Evolutionary conservation across 37 sponge, comb jelly and placozoan species (phyloP).

Genomic region (Tethya wilhelma): DNA sequence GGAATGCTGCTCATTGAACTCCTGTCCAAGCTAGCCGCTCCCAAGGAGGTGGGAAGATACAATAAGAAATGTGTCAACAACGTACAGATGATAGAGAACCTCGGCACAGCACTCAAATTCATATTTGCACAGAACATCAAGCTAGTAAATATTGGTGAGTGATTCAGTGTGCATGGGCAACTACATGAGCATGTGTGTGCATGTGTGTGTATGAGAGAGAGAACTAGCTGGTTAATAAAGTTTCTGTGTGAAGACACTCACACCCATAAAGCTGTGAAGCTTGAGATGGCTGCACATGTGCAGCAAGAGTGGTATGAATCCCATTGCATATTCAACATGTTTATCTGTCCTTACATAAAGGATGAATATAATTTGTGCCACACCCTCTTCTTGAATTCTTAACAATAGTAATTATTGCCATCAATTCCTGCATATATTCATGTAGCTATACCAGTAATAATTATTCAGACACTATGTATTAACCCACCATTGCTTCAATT

Average conservation of each 20-base stretch:
- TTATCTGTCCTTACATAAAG: too few species aligned
- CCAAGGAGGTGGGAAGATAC: slow-evolving; percentile 76
- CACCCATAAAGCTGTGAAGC: too few species aligned
- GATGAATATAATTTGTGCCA: background rate
- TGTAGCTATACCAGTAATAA: too few species aligned
- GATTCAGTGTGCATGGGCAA: too few species aligned
- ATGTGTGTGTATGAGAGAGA: background rate
- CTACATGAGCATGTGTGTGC: too few species aligned
- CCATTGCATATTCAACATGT: too few species aligned
- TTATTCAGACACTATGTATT: background rate
- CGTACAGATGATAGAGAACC: slow-evolving; percentile 83
- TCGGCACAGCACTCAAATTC: slow-evolving; percentile 68
- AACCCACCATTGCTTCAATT: background rate
- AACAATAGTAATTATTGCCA: too few species aligned
- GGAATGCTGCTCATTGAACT: slow-evolving; percentile 86
- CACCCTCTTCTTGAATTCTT: background rate
- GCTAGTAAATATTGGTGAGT: slow-evolving; percentile 92
- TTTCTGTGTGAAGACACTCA: background rate
- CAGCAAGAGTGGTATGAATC: too few species aligned
- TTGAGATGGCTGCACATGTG: too few species aligned
- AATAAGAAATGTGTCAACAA: slow-evolving; percentile 69
- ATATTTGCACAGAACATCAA: slow-evolving; percentile 67
- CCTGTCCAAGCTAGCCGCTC: slow-evolving; percentile 80
- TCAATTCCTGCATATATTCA: background rate
- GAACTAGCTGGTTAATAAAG: background rate